These are phyloP conservation scores for Rhagium mordax DNA, from an alignment of 2,888 invertebrate genomes.

Conservation along the genomic window DNA sequence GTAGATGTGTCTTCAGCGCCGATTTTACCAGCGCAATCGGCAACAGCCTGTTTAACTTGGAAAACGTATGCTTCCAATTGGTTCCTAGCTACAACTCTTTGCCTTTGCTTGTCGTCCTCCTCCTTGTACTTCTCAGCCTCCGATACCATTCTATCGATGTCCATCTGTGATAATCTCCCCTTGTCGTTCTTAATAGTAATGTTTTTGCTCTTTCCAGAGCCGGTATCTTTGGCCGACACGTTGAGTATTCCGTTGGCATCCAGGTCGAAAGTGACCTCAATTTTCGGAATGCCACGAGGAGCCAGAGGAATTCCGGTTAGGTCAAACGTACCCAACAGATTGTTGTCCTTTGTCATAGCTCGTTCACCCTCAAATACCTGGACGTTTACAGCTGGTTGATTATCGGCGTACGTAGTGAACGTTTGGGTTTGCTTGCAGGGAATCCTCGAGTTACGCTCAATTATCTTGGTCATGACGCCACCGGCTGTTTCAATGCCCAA, in stretches of 20 bases:
- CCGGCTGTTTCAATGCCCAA: slow-evolving; percentile 86
- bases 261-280: slow-evolving; percentile 82
- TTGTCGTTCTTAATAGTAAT: slow-evolving; percentile 89
- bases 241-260: slow-evolving; percentile 83
- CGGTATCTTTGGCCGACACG: slow-evolving; percentile 74
- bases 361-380: slow-evolving; percentile 83
- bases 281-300: slow-evolving; percentile 79
- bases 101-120: slow-evolving; percentile 80
- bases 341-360: slow-evolving; percentile 87
- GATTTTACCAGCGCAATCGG: slow-evolving; percentile 75
- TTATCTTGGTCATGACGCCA: slow-evolving; percentile 81
- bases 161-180: slow-evolving; percentile 84
- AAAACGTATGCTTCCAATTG: slow-evolving; percentile 81
- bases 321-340: slow-evolving; percentile 78
- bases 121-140: slow-evolving; percentile 83
- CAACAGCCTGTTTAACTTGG: slow-evolving; percentile 78
- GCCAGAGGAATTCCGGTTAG: slow-evolving; percentile 80
- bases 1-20: slow-evolving; percentile 75
- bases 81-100: slow-evolving; percentile 80
- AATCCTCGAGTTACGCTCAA: slow-evolving; percentile 74
- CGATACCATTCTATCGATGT: slow-evolving; percentile 85
- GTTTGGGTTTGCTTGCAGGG: slow-evolving; percentile 74
- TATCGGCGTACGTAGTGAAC: slow-evolving; percentile 81
- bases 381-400: slow-evolving; percentile 79
- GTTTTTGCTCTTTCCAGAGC: slow-evolving; percentile 78